Evolutionary conservation across 1,140 invertebrate species (phyloP), one percentile per base, ranked within the genome.

Genomic region (Drosophila kohkoa): DNA sequence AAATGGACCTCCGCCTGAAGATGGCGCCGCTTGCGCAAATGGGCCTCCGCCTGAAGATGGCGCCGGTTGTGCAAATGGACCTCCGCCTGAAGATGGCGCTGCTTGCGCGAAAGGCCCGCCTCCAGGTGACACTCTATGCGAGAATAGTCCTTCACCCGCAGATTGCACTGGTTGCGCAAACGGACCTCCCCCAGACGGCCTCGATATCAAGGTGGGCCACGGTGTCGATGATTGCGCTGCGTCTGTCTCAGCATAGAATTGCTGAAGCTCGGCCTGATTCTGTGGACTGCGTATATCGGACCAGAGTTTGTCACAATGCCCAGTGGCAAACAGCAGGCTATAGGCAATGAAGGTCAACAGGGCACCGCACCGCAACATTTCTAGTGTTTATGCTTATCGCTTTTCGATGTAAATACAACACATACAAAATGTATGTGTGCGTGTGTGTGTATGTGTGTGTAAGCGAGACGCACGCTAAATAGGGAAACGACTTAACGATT

Each of bases 311-410:
- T 54, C 59, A 20, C 68, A 49, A 11, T 75, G 48, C 54, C 30
- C 68, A 43, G 11, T 69, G 59, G 25, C 49, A 68, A 48, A 59
- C 77, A 38, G 52, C 55, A 38, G 73, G 49, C 8, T 75, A 58
- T 51, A 80, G 16, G 38, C 73, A 67, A 51, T 16, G 35, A 82
- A 73, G 15, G 83, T 69, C 69, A 87, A 0, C 46, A 80, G 25
- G 54, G 52, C 63, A 48, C 6, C 13, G 38, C 28, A 45, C 51
- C 41, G 41, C 66, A 71, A 76, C 83, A 86, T 87, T 74, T 79
- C 70, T 16, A 55, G 54, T 41, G 28, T 69, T 68, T 76, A 82
- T 79, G 81, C 83, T 78, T 65, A 75, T 78, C 76, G 59, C 13
- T 55, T 60, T 43, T 5, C 32, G 30, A 20, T 46, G 45, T 54